Conservation (phyloP, 2,888 invertebrate species). For the Philhelius pedissequus region DNA sequence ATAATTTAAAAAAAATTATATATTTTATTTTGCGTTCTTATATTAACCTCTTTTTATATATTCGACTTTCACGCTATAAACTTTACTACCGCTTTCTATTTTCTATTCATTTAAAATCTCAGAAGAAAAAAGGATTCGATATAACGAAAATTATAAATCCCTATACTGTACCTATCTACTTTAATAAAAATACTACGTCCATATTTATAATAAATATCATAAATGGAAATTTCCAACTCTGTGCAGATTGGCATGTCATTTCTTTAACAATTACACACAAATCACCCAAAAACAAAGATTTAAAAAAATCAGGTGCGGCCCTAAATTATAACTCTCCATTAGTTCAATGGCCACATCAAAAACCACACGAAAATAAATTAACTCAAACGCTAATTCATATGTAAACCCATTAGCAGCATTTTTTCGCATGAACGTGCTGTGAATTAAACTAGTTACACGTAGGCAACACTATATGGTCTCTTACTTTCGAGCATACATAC, state of each 20-base stretch:
- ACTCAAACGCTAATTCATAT: constrained; percentile 59
- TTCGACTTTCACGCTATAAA: too few species aligned
- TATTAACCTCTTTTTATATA: too few species aligned
- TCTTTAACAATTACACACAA: constrained; percentile 29
- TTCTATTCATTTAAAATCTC: too few species aligned
- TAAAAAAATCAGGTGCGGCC: constrained; percentile 39
- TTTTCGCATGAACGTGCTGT: constrained; percentile 63
- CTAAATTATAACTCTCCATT: constrained; percentile 18
- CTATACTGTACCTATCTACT: too few species aligned
- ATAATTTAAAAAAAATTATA: too few species aligned
- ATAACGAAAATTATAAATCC: too few species aligned
- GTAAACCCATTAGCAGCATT: constrained; percentile 64
- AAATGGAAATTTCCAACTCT: background rate
- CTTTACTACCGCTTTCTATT: too few species aligned
- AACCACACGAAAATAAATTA: constrained; percentile 4
- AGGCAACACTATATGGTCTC: background rate
- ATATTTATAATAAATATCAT: background rate
- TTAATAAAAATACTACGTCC: background rate
- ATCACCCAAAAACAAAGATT: constrained; percentile 32
- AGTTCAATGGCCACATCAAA: constrained; percentile 58
- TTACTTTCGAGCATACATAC: background rate
- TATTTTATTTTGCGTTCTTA: too few species aligned
- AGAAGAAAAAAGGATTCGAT: too few species aligned
- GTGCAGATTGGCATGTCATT: background rate
- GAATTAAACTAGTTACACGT: constrained; percentile 52